These are phyloP conservation scores for Barypeithes pellucidus DNA, from an alignment of 2,888 invertebrate species.

Conservation along the genomic window DNA sequence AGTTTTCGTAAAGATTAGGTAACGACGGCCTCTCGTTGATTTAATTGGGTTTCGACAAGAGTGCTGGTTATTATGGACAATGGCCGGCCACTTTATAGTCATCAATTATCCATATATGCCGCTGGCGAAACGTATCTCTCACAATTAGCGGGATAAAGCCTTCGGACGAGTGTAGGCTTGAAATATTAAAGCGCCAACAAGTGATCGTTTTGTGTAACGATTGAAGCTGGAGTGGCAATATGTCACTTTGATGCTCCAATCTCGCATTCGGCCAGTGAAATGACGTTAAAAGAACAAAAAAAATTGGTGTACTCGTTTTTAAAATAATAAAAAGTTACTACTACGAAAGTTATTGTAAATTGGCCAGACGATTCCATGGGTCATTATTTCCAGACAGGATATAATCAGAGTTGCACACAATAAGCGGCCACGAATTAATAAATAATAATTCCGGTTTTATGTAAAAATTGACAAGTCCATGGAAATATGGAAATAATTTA, in stretches of 20 bases:
- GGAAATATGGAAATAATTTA: too few relatives aligned
- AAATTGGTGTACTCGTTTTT: too few relatives aligned
- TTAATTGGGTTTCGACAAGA: conserved; percentile 60
- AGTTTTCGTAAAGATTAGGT: conserved; percentile 60
- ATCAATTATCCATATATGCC: conserved; percentile 61
- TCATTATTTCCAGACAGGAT: too few relatives aligned
- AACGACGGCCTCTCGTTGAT: conserved; percentile 58
- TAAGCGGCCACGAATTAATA: too few relatives aligned
- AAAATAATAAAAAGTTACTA: too few relatives aligned
- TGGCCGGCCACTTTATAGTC: conserved; percentile 61
- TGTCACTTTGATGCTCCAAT: conserved; percentile 4
- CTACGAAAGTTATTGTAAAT: too few relatives aligned
- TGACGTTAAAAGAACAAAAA: too few relatives aligned
- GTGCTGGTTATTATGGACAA: conserved; percentile 59
- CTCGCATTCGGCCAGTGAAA: background rate
- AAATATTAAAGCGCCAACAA: conserved; percentile 59
- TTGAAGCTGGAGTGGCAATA: conserved; percentile 28
- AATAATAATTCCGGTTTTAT: too few relatives aligned
- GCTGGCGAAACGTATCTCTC: conserved; percentile 58
- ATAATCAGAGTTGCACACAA: too few relatives aligned
- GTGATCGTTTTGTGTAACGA: conserved; percentile 48
- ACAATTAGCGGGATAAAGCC: conserved; percentile 58
- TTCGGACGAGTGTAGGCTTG: conserved; percentile 56
- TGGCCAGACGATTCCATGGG: too few relatives aligned
- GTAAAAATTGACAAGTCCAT: too few relatives aligned